These are phyloP conservation scores for Dorcus parallelipipedus DNA, from an alignment of 2,888 invertebrate genomes.

Conservation along the genomic window DNA sequence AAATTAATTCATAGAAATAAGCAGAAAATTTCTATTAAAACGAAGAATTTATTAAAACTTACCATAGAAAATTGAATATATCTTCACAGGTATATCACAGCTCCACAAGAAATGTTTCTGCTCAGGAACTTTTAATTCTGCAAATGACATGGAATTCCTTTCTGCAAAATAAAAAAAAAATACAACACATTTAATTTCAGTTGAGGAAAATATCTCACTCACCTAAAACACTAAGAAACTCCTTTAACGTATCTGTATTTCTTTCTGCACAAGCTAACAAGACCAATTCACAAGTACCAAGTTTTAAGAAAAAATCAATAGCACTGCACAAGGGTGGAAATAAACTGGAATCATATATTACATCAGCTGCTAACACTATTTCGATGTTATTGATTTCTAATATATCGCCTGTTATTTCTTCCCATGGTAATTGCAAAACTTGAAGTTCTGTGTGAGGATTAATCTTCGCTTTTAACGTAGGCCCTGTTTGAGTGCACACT, in stretches of 20 bases:
- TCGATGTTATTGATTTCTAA: constrained; percentile 43
- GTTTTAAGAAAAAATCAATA: constrained; percentile 47
- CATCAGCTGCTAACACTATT: constrained; percentile 58
- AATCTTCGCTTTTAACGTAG: neutral
- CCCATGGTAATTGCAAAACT: constrained; percentile 53
- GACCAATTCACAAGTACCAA: constrained; percentile 43
- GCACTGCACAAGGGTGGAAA: constrained; percentile 51
- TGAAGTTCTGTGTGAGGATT: constrained; percentile 19
- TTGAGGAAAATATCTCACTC: constrained; percentile 5
- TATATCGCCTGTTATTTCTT: constrained; percentile 44
- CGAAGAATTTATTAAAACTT: neutral
- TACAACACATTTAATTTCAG: neutral
- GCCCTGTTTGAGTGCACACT: neutral
- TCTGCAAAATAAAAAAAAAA: constrained; percentile 17
- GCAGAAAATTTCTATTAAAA: no score
- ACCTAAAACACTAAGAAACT: constrained; percentile 51
- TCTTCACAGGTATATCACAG: constrained; percentile 23
- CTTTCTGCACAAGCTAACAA: constrained; percentile 61
- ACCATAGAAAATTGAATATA: neutral
- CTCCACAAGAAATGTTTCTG: constrained; percentile 36
- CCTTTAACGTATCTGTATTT: constrained; percentile 60
- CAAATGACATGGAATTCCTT: constrained; percentile 17
- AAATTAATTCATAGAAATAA: no score
- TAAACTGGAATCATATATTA: constrained; percentile 57
- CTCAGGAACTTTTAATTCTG: constrained; percentile 25